Evolutionary conservation across 92 coral and sea anemone genomes (phyloP), one percentile per base, ranked within the genome.

Genomic region (Palythoa caribaeorum): DNA sequence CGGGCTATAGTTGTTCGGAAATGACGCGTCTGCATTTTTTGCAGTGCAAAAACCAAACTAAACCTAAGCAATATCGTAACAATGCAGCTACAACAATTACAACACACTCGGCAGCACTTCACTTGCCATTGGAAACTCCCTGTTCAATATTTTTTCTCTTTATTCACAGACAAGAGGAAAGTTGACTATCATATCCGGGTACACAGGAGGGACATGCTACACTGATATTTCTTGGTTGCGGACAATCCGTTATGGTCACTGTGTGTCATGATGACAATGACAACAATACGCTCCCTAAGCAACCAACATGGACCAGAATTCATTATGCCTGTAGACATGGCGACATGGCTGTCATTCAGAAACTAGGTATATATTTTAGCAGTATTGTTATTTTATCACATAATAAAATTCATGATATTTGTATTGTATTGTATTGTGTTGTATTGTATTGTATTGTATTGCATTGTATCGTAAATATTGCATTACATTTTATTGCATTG

Each of bases 271-370:
- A 65, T 9, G 76, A 81, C 59, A 65, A 81, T 44, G 86, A 81
- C 13, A 53, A 68, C 40, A 44, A 47, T 71, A 66, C 86, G 39
- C 55, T 81, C 60, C 21, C 62, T 3, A 93, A 95, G 80, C 85
- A 89, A 74, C 90, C 88, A 39, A 80, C 90, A 14, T 91, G 94
- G 98, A 95, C 94, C 83, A 91, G 91, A 36, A 84, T 95, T 76
- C 98, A 95, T 55, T 92, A 89, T 80, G 98, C 98, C 71, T 86
- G 98, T 74, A 87, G 89, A 72, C 96, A 94, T 20, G 98, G 98
- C 47, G 90, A 95, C 60, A 80, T 90, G 73, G 84, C 90, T 20
- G 94, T 89, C 68, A 92, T 95, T 50, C 92, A 95, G 47, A 76
- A 68, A 55, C 80, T 95, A 77, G 89, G 86, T 81, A 66, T 48